Base-by-base conservation (phyloP, 1,140 invertebrate species). In the Augochlora pura region DNA sequence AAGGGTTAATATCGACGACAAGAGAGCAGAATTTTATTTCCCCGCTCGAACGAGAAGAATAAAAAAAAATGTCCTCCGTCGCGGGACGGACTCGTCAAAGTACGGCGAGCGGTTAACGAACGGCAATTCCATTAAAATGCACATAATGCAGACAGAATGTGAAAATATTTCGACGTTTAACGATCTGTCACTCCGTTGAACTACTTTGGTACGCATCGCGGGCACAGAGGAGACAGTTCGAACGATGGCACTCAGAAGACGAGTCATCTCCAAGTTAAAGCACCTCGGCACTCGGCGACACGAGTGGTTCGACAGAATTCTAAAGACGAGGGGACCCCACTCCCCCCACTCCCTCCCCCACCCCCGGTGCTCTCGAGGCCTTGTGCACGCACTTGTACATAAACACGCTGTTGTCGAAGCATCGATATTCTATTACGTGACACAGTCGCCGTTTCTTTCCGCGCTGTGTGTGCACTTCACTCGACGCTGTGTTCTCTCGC, bases 361-460 rank as follows among this genome's bases (percentile, higher is more conserved):
- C 18, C 72, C 54, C 54, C 52, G 42, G 42, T 59, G 27, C 39
- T 38, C 42, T 38, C 42, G 25, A 62, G 49, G n/a, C 21, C 57
- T 65, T 54, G 79, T 65, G 27, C 79, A 57, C 62, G 46, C 23
- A 62, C 74, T 38, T 81, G 79, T 81, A 77, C 65, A 81, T 81
- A 79, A 69, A 81, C 68, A 57, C 38, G 65, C 73, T 69, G 73
- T 81, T 64, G 74, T 77, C 79, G 79, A 70, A 69, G 49, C 60
- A 64, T 63, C 60, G 79, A 77, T 77, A 81, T 77, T 74, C 77
- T 67, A 79, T 74, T 60, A 63, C 66, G 49, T 59, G 49, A 69
- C 18, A 57, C 77, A 25, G 52, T 60, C 52, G 39, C 46, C 62
- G 52, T 74, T 79, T 65, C 32, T 57, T 59, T 52, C 18, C 25